Conservation (phyloP, 2,888 invertebrate genomes). For the Aleiodes leptofemur region DNA sequence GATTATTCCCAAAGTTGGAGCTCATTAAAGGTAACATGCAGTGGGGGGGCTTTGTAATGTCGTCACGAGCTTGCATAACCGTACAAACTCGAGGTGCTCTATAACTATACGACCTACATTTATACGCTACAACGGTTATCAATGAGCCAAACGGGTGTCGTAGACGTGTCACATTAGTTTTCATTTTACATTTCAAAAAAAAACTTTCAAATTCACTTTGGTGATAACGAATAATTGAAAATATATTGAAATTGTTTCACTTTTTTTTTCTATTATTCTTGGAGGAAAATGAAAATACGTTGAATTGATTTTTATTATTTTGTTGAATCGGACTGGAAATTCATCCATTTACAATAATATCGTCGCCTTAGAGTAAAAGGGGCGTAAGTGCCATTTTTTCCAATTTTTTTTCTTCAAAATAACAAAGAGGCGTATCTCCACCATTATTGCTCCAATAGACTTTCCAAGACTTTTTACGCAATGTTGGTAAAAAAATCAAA, state of each 20-base stretch:
- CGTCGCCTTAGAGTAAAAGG: no score
- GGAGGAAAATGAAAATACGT: no score
- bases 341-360: no score
- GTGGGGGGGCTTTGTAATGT: conserved; percentile 43
- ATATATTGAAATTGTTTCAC: background rate
- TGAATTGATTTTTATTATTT: no score
- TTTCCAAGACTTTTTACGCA: no score
- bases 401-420: no score
- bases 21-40: conserved; percentile 44
- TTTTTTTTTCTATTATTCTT: background rate
- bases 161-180: conserved; percentile 37
- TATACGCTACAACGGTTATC: conserved; percentile 26
- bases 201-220: background rate
- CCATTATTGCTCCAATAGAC: no score
- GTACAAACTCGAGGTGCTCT: conserved; percentile 30
- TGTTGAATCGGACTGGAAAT: no score
- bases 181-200: conserved; percentile 21
- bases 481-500: no score
- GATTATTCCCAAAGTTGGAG: conserved; percentile 44
- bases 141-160: conserved; percentile 42
- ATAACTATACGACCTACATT: conserved; percentile 41
- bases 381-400: no score
- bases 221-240: conserved; percentile 12
- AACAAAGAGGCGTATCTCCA: no score
- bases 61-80: conserved; percentile 45